phyloP scores from a whole-genome alignment of 2,888 invertebrate genomes.

The Nephrotoma flavescens region DNA sequence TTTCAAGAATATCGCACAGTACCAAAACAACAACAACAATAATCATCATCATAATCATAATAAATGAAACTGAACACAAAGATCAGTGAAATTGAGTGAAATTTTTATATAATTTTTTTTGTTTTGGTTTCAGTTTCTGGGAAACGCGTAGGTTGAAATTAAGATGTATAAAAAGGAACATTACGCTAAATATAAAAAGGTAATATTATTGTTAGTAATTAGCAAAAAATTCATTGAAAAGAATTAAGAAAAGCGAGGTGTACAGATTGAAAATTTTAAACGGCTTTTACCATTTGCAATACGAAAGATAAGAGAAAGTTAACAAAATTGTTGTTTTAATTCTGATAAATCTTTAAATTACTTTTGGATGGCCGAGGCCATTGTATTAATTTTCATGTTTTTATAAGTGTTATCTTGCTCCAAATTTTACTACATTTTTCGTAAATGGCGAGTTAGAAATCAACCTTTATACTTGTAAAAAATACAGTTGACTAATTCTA shows the following conservation, averaged over 20 bases:
- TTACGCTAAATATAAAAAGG: background rate
- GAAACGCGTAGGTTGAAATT: background rate
- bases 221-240: background rate
- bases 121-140: background rate
- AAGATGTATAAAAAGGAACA: background rate
- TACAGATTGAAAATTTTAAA: background rate
- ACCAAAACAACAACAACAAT: background rate
- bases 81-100: background rate
- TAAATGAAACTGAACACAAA: background rate
- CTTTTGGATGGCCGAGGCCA: too few relatives aligned
- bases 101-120: too few relatives aligned
- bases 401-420: too few relatives aligned
- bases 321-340: too few relatives aligned
- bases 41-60: background rate
- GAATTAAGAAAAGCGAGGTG: background rate
- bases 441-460: too few relatives aligned
- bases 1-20: background rate
- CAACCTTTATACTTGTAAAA: too few relatives aligned
- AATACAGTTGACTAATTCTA: too few relatives aligned
- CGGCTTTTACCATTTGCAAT: background rate
- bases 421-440: too few relatives aligned
- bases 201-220: background rate
- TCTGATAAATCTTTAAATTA: too few relatives aligned
- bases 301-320: background rate
- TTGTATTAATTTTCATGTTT: too few relatives aligned